These are phyloP conservation scores for Lasiommata megera DNA, from an alignment of 2,888 invertebrate genomes.

Conservation along the genomic window DNA sequence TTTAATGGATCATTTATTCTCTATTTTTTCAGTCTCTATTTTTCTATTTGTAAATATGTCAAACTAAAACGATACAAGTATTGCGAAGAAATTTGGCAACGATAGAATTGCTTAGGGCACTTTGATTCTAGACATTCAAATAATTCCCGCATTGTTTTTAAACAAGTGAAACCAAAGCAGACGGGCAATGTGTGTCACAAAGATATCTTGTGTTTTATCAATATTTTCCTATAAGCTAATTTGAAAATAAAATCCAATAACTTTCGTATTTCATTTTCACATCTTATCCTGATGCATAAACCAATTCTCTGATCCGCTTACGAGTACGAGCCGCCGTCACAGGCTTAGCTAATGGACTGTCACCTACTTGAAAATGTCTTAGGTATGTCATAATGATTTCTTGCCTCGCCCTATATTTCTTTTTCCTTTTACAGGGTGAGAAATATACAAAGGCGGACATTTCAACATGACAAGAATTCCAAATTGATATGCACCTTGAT, in stretches of 20 bases:
- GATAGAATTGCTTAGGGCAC: too few relatives aligned
- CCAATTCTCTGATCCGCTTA: slow-evolving; percentile 22
- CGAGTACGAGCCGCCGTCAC: slow-evolving; percentile 9
- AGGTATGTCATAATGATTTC: not conserved
- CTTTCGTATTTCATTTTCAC: slow-evolving; percentile 17
- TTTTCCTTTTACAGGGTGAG: not conserved
- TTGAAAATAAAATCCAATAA: slow-evolving; percentile 22
- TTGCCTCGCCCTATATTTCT: not conserved
- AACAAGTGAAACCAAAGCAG: too few relatives aligned
- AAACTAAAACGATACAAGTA: too few relatives aligned
- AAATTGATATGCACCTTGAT: too few relatives aligned
- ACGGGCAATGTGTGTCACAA: not conserved
- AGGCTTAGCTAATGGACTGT: slow-evolving; percentile 22
- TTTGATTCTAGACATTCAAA: too few relatives aligned
- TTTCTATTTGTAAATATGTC: too few relatives aligned
- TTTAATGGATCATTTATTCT: too few relatives aligned
- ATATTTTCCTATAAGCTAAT: slow-evolving; percentile 8
- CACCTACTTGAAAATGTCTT: slow-evolving; percentile 17
- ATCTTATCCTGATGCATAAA: slow-evolving; percentile 19
- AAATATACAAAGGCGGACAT: not conserved
- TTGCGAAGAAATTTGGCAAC: too few relatives aligned
- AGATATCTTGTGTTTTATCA: slow-evolving; percentile 13
- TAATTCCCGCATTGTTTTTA: too few relatives aligned
- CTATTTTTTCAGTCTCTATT: too few relatives aligned
- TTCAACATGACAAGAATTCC: too few relatives aligned